Percentiles rank a stretch among this genome's conserved stretches.
These are phyloP conservation scores for Oryzias woworae DNA, from an alignment of 2,113 vertebrate species.

Conservation along the genomic window DNA sequence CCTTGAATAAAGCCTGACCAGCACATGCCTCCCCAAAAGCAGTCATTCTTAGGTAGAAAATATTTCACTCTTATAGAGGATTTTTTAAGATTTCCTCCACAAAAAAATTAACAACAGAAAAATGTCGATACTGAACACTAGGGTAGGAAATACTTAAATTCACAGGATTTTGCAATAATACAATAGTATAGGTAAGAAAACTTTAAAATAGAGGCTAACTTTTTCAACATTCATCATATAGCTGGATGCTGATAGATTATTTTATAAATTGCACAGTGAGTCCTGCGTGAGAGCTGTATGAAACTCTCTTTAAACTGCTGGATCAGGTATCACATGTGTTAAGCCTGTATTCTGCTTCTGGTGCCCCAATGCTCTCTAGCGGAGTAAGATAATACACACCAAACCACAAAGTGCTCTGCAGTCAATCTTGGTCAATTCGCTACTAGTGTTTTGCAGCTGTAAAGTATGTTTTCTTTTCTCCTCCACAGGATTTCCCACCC, in stretches of 20 bases:
- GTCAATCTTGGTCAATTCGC: conserved; percentile 13
- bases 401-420: conserved; percentile 19
- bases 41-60: too few relatives aligned
- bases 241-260: conserved; percentile 25
- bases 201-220: conserved; percentile 38
- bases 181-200: conserved; percentile 51
- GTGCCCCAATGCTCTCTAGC: conserved; percentile 38
- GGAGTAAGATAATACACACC: conserved; percentile 11
- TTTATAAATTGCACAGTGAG: conserved; percentile 23
- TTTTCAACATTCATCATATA: conserved; percentile 27
- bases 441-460: conserved; percentile 23
- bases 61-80: too few relatives aligned
- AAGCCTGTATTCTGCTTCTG: conserved; percentile 20
- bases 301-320: conserved; percentile 37
- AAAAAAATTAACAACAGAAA: too few relatives aligned
- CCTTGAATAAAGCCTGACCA: too few relatives aligned
- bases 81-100: too few relatives aligned
- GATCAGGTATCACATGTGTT: conserved; percentile 41
- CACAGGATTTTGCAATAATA: too few relatives aligned
- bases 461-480: conserved; percentile 44
- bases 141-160: too few relatives aligned
- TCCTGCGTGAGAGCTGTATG: conserved; percentile 18
- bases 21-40: too few relatives aligned
- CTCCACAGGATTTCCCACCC: conserved; percentile 53
- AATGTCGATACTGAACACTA: too few relatives aligned